These are phyloP conservation scores for Morone saxatilis DNA, from an alignment of 2,113 vertebrate species.

Conservation along the genomic window DNA sequence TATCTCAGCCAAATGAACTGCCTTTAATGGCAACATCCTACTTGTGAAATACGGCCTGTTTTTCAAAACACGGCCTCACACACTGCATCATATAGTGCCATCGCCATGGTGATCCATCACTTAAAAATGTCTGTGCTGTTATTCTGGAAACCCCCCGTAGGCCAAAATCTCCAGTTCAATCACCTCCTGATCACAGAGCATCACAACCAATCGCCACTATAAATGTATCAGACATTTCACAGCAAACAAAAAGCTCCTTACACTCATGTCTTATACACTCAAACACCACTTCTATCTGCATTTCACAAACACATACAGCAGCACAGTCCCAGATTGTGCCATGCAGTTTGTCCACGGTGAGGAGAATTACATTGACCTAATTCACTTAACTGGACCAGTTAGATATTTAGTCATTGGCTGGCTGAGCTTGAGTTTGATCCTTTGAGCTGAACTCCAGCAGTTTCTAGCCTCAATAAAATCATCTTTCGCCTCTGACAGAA, in stretches of 20 bases:
- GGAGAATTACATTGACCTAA: slow-evolving; percentile 75
- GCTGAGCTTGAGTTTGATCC: slow-evolving; percentile 69
- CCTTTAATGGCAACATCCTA: slow-evolving; percentile 14
- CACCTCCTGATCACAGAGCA: neutral
- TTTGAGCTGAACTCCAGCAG: slow-evolving; percentile 71
- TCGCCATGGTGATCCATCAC: slow-evolving; percentile 41
- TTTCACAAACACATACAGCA: slow-evolving; percentile 45
- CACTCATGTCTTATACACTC: neutral
- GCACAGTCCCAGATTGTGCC: slow-evolving; percentile 44
- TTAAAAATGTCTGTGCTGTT: slow-evolving; percentile 5
- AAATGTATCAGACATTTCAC: neutral
- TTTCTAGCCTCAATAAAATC: slow-evolving; percentile 76
- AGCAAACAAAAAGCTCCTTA: slow-evolving; percentile 18
- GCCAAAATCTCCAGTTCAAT: slow-evolving; percentile 23
- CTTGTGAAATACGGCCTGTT: slow-evolving; percentile 21
- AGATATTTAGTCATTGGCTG: slow-evolving; percentile 70
- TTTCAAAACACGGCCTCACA: neutral
- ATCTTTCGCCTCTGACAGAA: slow-evolving; percentile 72
- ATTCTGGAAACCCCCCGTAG: slow-evolving; percentile 2
- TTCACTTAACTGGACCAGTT: slow-evolving; percentile 77
- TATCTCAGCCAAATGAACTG: slow-evolving; percentile 32
- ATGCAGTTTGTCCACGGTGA: slow-evolving; percentile 53
- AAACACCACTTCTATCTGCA: slow-evolving; percentile 21
- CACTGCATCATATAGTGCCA: slow-evolving; percentile 17
- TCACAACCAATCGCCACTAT: neutral